Evolutionary conservation across 2,888 invertebrate species (phyloP).

Genomic region (Heliconius ethilla): DNA sequence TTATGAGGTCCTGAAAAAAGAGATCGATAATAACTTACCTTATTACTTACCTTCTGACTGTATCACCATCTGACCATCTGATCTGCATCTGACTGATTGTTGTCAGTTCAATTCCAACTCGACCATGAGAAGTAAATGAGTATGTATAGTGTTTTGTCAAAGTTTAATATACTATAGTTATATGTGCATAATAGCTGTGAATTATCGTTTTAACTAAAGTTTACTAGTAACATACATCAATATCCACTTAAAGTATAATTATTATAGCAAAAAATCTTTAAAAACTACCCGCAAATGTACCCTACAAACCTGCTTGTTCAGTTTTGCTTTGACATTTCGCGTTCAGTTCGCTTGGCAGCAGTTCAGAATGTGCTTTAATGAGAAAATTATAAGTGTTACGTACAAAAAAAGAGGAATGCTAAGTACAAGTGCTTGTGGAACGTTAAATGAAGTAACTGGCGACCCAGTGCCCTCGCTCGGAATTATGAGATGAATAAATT

Average conservation of each 20-base stretch:
- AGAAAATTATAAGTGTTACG: conserved; percentile 42
- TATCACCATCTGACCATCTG: too few species aligned
- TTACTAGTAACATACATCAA: too few species aligned
- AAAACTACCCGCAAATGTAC: conserved; percentile 13
- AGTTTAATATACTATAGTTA: too few species aligned
- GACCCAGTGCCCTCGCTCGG: conserved; percentile 37
- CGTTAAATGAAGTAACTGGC: conserved; percentile 38
- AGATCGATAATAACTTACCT: too few species aligned
- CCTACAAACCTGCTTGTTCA: conserved; percentile 19
- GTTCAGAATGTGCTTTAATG: conserved; percentile 42
- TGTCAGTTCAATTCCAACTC: too few species aligned
- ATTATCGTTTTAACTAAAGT: too few species aligned
- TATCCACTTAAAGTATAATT: neutral
- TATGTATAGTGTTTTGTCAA: too few species aligned
- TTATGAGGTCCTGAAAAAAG: too few species aligned
- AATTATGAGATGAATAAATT: conserved; percentile 35
- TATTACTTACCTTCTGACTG: too few species aligned
- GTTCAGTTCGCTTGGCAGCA: conserved; percentile 32
- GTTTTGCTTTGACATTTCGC: conserved; percentile 33
- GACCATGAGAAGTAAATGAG: too few species aligned
- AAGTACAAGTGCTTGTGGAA: conserved; percentile 32
- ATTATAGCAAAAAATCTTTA: conserved; percentile 8
- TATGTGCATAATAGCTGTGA: too few species aligned
- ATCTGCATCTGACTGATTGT: too few species aligned
- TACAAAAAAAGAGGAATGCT: conserved; percentile 35